These are phyloP conservation scores for Drosophila subobscura DNA, from an alignment of 1,140 invertebrate genomes.

Conservation along the genomic window DNA sequence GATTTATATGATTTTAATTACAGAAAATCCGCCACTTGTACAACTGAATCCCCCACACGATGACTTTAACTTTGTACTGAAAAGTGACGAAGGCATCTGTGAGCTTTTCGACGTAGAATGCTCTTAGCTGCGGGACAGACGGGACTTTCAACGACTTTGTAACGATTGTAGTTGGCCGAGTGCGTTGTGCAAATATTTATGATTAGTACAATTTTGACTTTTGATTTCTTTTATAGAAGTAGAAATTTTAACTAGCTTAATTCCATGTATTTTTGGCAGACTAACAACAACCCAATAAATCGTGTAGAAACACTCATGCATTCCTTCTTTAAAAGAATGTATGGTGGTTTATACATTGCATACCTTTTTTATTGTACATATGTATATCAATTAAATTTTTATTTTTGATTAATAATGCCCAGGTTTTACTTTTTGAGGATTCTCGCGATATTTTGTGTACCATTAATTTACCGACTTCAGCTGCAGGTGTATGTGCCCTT, in stretches of 20 bases:
- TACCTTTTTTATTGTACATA: too few relatives aligned
- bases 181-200: conserved; percentile 80
- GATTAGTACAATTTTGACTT: conserved; percentile 77
- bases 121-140: conserved; percentile 37
- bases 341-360: conserved; percentile 11
- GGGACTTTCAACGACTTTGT: conserved; percentile 16
- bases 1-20: conserved; percentile 11
- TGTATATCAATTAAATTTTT: too few relatives aligned
- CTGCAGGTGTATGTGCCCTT: too few relatives aligned
- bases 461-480: too few relatives aligned
- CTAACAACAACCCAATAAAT: conserved; percentile 59
- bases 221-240: conserved; percentile 78
- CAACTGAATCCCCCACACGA: conserved; percentile 78
- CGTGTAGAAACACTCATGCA: conserved; percentile 8
- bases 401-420: too few relatives aligned
- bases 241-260: conserved; percentile 75
- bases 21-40: conserved; percentile 78
- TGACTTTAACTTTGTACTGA: conserved; percentile 78
- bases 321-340: conserved; percentile 15
- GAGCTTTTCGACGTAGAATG: conserved; percentile 80
- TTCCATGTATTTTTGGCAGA: conserved; percentile 59
- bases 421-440: too few relatives aligned
- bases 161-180: conserved; percentile 63
- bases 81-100: conserved; percentile 78
- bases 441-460: too few relatives aligned